Percentiles rank a stretch among this genome's conserved stretches.
Conservation (phyloP, 2,888 invertebrate species). For the Boloria selene region DNA sequence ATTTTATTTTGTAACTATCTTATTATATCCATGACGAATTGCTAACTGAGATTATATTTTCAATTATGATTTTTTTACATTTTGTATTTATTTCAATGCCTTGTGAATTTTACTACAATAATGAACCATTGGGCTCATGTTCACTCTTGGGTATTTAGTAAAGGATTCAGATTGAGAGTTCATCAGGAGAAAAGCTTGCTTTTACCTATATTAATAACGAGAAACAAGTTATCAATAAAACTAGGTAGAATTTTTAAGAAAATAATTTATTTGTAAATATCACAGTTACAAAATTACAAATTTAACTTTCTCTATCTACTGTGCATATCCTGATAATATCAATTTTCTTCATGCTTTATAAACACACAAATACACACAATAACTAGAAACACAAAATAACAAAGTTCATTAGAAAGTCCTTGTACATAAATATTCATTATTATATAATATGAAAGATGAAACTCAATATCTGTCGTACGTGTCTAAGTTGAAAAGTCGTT, state of each 20-base stretch:
- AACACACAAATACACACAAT: slow-evolving; percentile 10
- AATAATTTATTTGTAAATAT: slow-evolving; percentile 48
- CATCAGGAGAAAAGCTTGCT: background rate
- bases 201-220: background rate
- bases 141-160: no score
- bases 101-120: no score
- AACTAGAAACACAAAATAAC: background rate
- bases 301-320: slow-evolving; percentile 26
- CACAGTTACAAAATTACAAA: slow-evolving; percentile 54
- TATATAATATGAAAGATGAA: no score
- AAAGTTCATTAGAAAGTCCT: background rate
- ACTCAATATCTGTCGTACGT: no score
- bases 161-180: no score
- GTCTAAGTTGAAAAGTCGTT: no score
- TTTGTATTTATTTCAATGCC: no score
- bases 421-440: background rate
- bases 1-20: no score
- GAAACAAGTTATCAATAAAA: slow-evolving; percentile 7
- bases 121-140: no score
- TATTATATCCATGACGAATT: no score
- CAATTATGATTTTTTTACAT: no score
- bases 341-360: background rate
- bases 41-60: no score
- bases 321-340: background rate
- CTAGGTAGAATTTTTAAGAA: slow-evolving; percentile 35